Base-by-base conservation (phyloP, 2,797 vertebrate species). In the Neosilurus hyrtlii region DNA sequence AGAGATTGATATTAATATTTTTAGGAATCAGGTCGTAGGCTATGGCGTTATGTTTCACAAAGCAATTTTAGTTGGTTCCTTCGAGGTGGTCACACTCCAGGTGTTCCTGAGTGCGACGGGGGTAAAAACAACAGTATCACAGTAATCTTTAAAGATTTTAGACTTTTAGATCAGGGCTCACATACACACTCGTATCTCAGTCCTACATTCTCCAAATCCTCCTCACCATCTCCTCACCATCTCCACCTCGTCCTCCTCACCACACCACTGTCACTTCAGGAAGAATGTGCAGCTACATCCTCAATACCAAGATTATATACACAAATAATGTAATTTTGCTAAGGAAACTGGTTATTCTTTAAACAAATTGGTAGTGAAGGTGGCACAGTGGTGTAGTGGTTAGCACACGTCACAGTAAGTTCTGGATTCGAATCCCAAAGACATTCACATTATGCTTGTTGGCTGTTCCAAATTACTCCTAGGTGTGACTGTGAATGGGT, bases 101-200 rank as follows among this genome's bases (percentile, higher is more conserved):
- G 61, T 78, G 14, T 24, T 63, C 37, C 59, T 77, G 75, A 18
- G 57, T 9, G 54, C 18, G 1, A 76, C 22, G 20, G 56, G 22
- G 59, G n/a, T 52, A 37, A 65, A 51, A 30, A n/a, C n/a, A n/a
- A n/a, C n/a, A n/a, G n/a, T n/a, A 7, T 78, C 18, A 15, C 22
- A 65, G n/a, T 52, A 43, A 52, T 65, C 26, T 61, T 43, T 61
- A 61, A 75, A 76, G 56, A 37, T 43, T 59, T 76, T 61, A 76
- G 18, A 56, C 30, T 59, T 76, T 59, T 22, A 59, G 54, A 75
- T 37, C 56, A 75, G 54, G 16, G 0, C 63, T 30, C 63, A 35
- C 63, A 30, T 26, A 35, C 65, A 67, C 65, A 59, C 72, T 57
- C 72, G 30, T 0, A 22, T 18, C n/a, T 20, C 18, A 56, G 54